Evolutionary conservation across 2,797 vertebrate species (phyloP), one percentile per base, ranked within the genome.

Genomic region (Lates japonicus): DNA sequence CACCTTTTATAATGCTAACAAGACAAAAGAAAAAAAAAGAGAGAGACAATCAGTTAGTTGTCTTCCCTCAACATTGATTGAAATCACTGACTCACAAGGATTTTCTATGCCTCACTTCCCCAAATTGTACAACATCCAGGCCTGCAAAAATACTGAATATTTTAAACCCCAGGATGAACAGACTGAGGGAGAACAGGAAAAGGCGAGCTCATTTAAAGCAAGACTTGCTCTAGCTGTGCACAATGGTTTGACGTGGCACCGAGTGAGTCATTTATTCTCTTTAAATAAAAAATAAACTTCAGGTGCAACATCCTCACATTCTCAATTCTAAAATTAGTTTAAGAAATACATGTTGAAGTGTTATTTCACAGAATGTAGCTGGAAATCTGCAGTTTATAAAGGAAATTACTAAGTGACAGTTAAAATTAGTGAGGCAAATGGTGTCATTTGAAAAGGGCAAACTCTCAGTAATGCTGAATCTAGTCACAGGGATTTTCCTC

Each of bases 51-150:
- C 82, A 84, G 69, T 80, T 61, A 71, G 42, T 71, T 20, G 12
- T 76, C 64, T 49, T 59, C 77, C 51, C 80, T 80, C 61, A 58
- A 92, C 89, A 93, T 92, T 93, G 93, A 94, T 92, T 95, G 87
- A 95, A 96, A 95, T 94, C 94, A 94, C 85, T 94, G 93, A 94
- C 86, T 92, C 86, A 80, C 86, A 87, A 91, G 82, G 88, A 90
- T 93, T 92, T 92, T 59, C 33, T 82, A 62, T 66, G 90, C 92
- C 44, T 93, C 86, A 82, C 85, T 93, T 89, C 70, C 78, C 65
- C 60, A 85, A 90, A 91, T 88, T 70, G 59, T 89, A 84, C 85
- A 90, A 82, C 83, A 82, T 85, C 58, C 84, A 78, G 72, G 87
- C 17, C 90, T 90, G 85, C 59, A 22, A 92, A 94, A 87, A 89